Percentiles rank a stretch among this genome's conserved stretches.
Conservation (phyloP, 2,888 invertebrate species). For the Aporophyla lueneburgensis region DNA sequence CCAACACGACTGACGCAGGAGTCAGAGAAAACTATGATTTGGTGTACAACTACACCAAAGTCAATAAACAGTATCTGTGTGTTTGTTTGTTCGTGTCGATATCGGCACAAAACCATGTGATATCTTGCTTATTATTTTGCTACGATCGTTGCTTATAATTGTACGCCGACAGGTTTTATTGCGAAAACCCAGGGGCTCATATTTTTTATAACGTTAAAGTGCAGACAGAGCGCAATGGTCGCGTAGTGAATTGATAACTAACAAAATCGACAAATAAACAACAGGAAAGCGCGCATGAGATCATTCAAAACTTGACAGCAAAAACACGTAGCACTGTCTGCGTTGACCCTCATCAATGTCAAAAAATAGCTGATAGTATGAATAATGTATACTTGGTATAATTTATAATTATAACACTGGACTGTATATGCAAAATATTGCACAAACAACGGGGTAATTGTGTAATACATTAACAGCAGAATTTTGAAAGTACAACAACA, state of each 20-base stretch:
- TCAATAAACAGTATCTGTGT: too few species aligned
- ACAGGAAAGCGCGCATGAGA: neutral
- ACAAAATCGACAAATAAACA: neutral
- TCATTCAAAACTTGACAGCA: neutral
- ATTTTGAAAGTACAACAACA: too few species aligned
- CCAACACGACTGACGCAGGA: too few species aligned
- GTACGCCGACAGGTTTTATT: neutral
- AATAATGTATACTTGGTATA: neutral
- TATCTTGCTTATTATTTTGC: too few species aligned
- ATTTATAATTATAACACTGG: neutral
- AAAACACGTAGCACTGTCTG: neutral
- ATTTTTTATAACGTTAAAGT: neutral
- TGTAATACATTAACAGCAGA: too few species aligned
- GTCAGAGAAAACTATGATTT: too few species aligned
- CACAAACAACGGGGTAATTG: neutral
- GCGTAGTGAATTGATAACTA: neutral
- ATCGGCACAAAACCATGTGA: neutral
- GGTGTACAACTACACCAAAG: too few species aligned
- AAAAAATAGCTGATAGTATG: neutral
- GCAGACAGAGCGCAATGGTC: neutral
- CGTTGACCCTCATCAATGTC: neutral
- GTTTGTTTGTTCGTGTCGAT: neutral
- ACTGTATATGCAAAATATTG: neutral
- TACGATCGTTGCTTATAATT: too few species aligned
- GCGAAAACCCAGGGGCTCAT: neutral